These are phyloP conservation scores for Germaria angustata DNA, from an alignment of 2,888 invertebrate genomes.

Conservation along the genomic window DNA sequence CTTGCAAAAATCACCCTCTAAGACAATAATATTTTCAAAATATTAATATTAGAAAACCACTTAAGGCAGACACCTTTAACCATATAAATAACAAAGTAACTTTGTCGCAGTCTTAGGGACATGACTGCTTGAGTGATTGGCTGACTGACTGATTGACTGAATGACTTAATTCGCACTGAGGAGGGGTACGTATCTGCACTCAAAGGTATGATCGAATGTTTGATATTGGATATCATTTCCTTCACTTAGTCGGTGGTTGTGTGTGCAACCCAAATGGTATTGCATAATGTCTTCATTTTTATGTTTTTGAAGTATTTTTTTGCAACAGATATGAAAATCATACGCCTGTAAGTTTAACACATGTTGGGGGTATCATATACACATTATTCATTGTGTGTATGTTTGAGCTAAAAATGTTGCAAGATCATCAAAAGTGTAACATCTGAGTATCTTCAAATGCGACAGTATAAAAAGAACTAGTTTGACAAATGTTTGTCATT, in stretches of 20 bases:
- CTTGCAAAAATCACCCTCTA: not conserved
- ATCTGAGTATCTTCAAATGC: not conserved
- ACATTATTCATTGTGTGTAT: constrained; percentile 10
- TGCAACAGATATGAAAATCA: constrained; percentile 49
- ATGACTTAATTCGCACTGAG: constrained; percentile 28
- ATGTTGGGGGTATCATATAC: constrained; percentile 34
- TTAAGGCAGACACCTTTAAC: constrained; percentile 11
- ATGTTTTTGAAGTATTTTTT: constrained; percentile 27
- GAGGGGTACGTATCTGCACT: not conserved
- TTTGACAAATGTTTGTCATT: constrained; percentile 43
- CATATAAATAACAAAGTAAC: not conserved
- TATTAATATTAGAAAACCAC: not conserved
- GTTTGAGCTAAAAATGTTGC: constrained; percentile 17
- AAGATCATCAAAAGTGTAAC: constrained; percentile 44
- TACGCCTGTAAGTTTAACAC: constrained; percentile 28
- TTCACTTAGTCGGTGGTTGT: constrained; percentile 47
- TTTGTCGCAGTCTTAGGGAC: not conserved
- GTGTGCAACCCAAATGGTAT: constrained; percentile 29
- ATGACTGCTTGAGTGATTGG: not conserved
- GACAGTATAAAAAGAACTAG: constrained; percentile 53
- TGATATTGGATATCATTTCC: constrained; percentile 66
- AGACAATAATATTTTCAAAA: constrained; percentile 16
- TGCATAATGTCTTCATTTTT: constrained; percentile 52
- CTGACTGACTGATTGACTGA: constrained; percentile 7
- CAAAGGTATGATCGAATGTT: constrained; percentile 35